Evolutionary conservation across 2,797 vertebrate genomes (phyloP).

Genomic region (Rhinichthys osculus): DNA sequence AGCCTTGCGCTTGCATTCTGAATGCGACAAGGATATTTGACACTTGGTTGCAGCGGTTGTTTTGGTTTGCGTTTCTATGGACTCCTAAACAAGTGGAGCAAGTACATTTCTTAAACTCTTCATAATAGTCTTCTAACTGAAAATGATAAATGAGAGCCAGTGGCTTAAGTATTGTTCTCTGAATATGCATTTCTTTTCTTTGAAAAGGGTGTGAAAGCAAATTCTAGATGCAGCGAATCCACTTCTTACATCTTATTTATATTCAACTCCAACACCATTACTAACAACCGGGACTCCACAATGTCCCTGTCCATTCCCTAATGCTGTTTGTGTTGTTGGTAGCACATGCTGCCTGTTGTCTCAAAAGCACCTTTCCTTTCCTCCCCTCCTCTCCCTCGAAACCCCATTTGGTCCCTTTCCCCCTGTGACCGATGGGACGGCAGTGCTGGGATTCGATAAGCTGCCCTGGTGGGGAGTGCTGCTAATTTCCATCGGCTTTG

Average conservation of each 20-base stretch:
- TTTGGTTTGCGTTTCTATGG: slow-evolving; percentile 1
- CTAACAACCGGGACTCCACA: slow-evolving; percentile 21
- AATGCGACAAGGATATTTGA: slow-evolving; percentile 44
- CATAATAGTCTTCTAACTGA: neutral
- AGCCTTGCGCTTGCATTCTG: slow-evolving; percentile 38
- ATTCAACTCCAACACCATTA: neutral
- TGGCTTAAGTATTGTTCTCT: neutral
- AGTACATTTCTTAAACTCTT: neutral
- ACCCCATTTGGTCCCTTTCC: slow-evolving; percentile 66
- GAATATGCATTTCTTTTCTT: neutral
- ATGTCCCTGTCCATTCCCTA: slow-evolving; percentile 15
- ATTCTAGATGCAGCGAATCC: neutral
- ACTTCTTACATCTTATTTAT: neutral
- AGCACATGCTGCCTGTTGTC: slow-evolving; percentile 70
- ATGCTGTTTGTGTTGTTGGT: slow-evolving; percentile 57
- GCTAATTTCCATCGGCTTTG: slow-evolving; percentile 87
- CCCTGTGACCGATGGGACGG: slow-evolving; percentile 56
- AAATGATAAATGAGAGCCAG: neutral
- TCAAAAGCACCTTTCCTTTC: slow-evolving; percentile 63
- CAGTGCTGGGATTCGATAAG: slow-evolving; percentile 94
- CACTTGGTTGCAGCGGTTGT: slow-evolving; percentile 22
- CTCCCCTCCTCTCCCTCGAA: slow-evolving; percentile 34
- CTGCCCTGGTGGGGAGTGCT: slow-evolving; percentile 90
- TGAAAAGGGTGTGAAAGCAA: neutral
- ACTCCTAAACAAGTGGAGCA: neutral